Evolutionary conservation across 2,113 vertebrate genomes (phyloP).

Genomic region (Aspidoscelis tigris): DNA sequence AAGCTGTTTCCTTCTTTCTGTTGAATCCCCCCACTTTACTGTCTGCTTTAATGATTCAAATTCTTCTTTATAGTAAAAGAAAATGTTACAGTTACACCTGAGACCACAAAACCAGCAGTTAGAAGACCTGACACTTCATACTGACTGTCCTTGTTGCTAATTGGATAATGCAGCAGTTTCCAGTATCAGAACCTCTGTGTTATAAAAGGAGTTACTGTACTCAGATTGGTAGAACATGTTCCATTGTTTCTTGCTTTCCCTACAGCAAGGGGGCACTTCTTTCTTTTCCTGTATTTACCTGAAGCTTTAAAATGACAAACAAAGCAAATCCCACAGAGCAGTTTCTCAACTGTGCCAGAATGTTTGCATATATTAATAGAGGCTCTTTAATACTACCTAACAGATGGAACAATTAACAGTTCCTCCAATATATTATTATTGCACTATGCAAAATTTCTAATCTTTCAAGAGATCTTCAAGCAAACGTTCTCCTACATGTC

Average conservation of each 20-base stretch:
- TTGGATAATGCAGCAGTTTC: too few species aligned
- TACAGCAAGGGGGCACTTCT: background rate
- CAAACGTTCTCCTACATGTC: background rate
- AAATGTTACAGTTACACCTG: background rate
- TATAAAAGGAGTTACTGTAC: too few species aligned
- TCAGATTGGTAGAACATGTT: background rate
- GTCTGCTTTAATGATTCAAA: background rate
- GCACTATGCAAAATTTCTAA: background rate
- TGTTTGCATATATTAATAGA: constrained; percentile 6
- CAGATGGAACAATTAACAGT: constrained; percentile 31
- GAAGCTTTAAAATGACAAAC: background rate
- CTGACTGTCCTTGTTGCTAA: too few species aligned
- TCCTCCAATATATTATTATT: constrained; percentile 16
- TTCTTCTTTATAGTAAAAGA: background rate
- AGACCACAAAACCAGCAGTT: too few species aligned
- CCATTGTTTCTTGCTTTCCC: background rate
- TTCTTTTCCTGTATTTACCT: background rate
- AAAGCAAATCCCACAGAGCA: background rate
- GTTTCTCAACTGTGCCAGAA: constrained; percentile 2
- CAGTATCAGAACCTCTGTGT: too few species aligned
- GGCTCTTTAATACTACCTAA: constrained; percentile 7
- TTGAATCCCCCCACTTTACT: background rate
- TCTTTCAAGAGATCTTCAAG: constrained; percentile 12
- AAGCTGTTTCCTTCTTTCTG: background rate
- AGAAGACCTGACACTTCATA: too few species aligned